phyloP scores from a whole-genome alignment of 2,113 vertebrate species.

The Protobothrops flavoviridis region DNA sequence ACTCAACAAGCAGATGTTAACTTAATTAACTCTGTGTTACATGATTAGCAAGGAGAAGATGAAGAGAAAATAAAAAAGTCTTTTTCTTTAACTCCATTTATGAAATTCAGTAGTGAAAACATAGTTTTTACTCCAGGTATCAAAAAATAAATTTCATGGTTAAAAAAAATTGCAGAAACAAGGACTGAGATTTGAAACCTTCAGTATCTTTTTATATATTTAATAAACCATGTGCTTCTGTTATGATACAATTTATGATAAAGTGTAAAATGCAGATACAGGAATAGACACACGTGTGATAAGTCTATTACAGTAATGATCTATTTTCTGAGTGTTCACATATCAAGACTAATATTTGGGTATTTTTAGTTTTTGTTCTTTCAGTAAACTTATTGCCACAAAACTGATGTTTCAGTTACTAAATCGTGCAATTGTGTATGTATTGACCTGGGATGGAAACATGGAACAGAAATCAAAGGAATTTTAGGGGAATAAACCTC shows the following conservation, averaged over 20 bases:
- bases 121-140: conserved; percentile 40
- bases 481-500: not conserved
- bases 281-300: not conserved
- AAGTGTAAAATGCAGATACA: not conserved
- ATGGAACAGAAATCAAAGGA: not conserved
- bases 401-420: not conserved
- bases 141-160: conserved; percentile 11
- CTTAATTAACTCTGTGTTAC: conserved; percentile 56
- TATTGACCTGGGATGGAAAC: not conserved
- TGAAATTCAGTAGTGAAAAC: conserved; percentile 31
- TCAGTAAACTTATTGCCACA: not conserved
- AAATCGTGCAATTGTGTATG: not conserved
- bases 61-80: conserved; percentile 6
- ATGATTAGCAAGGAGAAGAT: conserved; percentile 54
- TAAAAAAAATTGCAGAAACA: conserved; percentile 18
- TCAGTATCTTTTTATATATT: not conserved
- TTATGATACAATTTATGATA: conserved; percentile 2
- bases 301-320: conserved; percentile 17
- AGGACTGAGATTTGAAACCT: conserved; percentile 4
- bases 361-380: not conserved
- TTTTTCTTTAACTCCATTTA: conserved; percentile 51
- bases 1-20: conserved; percentile 59
- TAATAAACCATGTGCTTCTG: not conserved
- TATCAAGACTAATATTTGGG: not conserved
- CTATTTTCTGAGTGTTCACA: not conserved